phyloP scores from a whole-genome alignment of 1,140 invertebrate genomes.

The Nebria ingens region DNA sequence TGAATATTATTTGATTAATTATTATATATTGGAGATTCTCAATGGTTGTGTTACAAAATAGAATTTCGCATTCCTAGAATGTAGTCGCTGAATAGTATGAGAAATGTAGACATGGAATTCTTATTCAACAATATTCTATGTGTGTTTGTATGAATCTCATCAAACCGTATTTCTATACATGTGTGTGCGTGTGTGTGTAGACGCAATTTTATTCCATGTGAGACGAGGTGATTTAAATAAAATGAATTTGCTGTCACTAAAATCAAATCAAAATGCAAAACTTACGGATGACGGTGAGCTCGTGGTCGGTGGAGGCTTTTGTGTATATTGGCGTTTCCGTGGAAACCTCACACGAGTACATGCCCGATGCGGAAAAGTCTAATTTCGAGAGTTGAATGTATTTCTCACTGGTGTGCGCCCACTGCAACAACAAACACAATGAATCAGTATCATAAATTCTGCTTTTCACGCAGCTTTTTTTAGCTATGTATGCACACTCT shows the following conservation, averaged over 20 bases:
- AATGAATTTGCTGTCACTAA: too few species aligned
- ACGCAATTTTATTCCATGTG: not conserved
- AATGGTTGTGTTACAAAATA: too few species aligned
- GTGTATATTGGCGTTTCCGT: slow-evolving; percentile 66
- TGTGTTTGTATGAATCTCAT: too few species aligned
- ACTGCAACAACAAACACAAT: slow-evolving; percentile 43
- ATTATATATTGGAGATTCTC: too few species aligned
- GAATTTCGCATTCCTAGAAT: too few species aligned
- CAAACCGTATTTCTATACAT: too few species aligned
- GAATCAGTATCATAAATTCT: slow-evolving; percentile 12
- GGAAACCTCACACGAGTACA: slow-evolving; percentile 65
- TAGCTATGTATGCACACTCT: not conserved
- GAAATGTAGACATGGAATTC: too few species aligned
- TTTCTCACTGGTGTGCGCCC: slow-evolving; percentile 55
- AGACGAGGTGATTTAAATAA: too few species aligned
- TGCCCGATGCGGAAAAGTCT: slow-evolving; percentile 59
- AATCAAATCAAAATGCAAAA: too few species aligned
- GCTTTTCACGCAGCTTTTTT: not conserved
- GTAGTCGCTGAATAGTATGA: too few species aligned
- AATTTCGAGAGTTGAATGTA: slow-evolving; percentile 62
- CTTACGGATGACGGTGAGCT: slow-evolving; percentile 68
- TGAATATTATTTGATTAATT: too few species aligned
- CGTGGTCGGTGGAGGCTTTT: slow-evolving; percentile 55
- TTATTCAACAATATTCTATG: too few species aligned
- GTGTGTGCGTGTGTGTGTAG: not conserved